A percentile compares a stretch with the other conserved stretches of the same genome.
Evolutionary conservation across 2,797 vertebrate genomes (phyloP).

Genomic region (Petrocephalus sullivani): DNA sequence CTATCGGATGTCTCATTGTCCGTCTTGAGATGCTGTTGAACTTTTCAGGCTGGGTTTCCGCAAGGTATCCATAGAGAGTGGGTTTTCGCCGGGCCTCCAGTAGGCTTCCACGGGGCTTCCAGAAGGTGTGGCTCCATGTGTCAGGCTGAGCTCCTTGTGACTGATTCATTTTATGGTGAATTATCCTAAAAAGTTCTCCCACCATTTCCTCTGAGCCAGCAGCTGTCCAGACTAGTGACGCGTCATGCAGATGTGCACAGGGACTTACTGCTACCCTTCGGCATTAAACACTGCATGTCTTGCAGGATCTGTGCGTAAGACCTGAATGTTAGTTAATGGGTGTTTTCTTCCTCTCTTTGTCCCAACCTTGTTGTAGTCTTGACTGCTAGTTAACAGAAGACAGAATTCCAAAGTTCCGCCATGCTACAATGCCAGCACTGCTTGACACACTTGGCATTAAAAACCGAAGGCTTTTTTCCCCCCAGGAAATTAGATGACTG

Average conservation of each 20-base stretch:
- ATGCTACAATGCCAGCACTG: neutral
- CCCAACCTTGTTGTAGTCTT: neutral
- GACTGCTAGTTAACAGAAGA: conserved; percentile 18
- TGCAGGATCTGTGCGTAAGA: conserved; percentile 38
- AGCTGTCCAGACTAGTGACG: conserved; percentile 34
- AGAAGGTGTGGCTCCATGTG: conserved; percentile 32
- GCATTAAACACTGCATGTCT: neutral
- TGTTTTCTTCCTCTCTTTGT: conserved; percentile 22
- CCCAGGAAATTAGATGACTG: neutral
- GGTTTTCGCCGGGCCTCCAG: neutral
- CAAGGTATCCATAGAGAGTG: too few relatives aligned
- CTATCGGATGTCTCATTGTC: neutral
- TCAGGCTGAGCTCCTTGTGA: conserved; percentile 42
- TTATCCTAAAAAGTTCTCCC: conserved; percentile 42
- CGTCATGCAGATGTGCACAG: neutral
- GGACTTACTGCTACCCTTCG: neutral
- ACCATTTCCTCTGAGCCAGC: conserved; percentile 33
- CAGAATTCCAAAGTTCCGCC: conserved; percentile 17
- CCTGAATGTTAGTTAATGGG: conserved; percentile 25
- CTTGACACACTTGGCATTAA: conserved; percentile 6
- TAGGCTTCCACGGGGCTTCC: neutral
- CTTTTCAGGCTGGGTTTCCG: neutral
- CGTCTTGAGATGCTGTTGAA: neutral
- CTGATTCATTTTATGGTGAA: conserved; percentile 48
- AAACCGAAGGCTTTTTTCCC: neutral